Evolutionary conservation across 64 coral and sea anemone species (phyloP).

Genomic region (Pocillopora damicornis): DNA sequence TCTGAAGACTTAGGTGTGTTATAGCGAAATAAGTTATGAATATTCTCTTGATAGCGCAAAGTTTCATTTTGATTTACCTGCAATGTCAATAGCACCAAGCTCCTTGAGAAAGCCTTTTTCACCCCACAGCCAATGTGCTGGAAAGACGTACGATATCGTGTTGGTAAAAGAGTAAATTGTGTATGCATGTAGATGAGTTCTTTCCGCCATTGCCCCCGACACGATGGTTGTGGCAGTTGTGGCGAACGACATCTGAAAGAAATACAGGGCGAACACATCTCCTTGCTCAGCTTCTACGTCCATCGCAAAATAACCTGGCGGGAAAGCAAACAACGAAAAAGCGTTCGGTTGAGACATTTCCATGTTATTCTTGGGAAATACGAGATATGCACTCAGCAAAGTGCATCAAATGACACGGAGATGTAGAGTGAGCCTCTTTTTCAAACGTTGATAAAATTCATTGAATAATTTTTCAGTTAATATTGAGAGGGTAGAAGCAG

Average conservation of each 20-base stretch:
- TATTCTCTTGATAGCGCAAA: not conserved
- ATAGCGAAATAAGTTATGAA: too few relatives aligned
- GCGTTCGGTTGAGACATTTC: not conserved
- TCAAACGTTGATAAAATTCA: too few relatives aligned
- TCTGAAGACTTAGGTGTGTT: too few relatives aligned
- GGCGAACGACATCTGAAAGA: slow-evolving; percentile 52
- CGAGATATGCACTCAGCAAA: too few relatives aligned
- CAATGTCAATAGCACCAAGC: slow-evolving; percentile 37
- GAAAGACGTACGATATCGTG: slow-evolving; percentile 41
- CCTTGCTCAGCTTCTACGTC: slow-evolving; percentile 25
- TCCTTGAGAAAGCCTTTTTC: slow-evolving; percentile 36
- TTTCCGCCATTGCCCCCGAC: slow-evolving; percentile 49
- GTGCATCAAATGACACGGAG: too few relatives aligned
- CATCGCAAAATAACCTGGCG: slow-evolving; percentile 20
- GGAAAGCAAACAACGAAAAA: not conserved
- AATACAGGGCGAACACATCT: slow-evolving; percentile 44
- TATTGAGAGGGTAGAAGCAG: too few relatives aligned
- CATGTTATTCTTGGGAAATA: not conserved
- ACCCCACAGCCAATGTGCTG: slow-evolving; percentile 49
- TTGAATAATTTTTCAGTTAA: too few relatives aligned
- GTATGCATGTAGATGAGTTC: slow-evolving; percentile 29
- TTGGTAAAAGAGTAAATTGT: slow-evolving; percentile 37
- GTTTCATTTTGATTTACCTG: not conserved
- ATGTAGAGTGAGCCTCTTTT: too few relatives aligned
- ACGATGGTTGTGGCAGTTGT: slow-evolving; percentile 51